These are phyloP conservation scores for Pangasius djambal DNA, from an alignment of 2,797 vertebrate genomes.

Conservation along the genomic window DNA sequence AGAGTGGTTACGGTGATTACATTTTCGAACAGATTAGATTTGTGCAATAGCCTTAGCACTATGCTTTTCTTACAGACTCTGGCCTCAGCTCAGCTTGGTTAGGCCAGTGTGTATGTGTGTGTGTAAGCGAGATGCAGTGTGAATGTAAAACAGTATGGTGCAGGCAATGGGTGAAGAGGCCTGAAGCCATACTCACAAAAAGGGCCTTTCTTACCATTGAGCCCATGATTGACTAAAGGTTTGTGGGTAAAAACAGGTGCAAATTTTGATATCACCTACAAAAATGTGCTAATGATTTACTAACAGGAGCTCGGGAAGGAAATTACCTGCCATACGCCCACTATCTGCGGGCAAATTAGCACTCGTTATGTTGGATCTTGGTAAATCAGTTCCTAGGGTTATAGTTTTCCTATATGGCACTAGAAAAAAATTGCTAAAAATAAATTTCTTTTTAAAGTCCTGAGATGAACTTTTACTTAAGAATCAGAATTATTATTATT, in stretches of 20 bases:
- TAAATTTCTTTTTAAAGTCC: not conserved
- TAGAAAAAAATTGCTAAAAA: not conserved
- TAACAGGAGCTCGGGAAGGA: not conserved
- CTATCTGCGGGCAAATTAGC: not conserved
- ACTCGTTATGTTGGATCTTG: not conserved
- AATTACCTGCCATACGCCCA: not conserved
- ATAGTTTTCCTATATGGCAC: not conserved
- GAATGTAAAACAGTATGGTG: conserved; percentile 23
- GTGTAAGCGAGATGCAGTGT: conserved; percentile 25
- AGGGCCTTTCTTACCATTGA: not conserved
- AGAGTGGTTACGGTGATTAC: not conserved
- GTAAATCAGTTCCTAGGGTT: not conserved
- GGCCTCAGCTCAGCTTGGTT: not conserved
- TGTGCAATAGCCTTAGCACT: not conserved
- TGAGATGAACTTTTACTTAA: not conserved
- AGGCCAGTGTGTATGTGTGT: conserved; percentile 2
- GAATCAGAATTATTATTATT: not conserved
- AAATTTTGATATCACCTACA: not conserved
- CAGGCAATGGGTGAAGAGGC: not conserved
- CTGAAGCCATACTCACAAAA: not conserved
- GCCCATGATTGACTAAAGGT: not conserved
- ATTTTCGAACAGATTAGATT: conserved; percentile 14
- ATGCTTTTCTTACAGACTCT: not conserved
- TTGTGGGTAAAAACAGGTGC: not conserved
- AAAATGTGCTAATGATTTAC: not conserved